Evolutionary conservation across 2,113 vertebrate species (phyloP), one percentile per base, ranked within the genome.

Genomic region (Salvelinus sp.): DNA sequence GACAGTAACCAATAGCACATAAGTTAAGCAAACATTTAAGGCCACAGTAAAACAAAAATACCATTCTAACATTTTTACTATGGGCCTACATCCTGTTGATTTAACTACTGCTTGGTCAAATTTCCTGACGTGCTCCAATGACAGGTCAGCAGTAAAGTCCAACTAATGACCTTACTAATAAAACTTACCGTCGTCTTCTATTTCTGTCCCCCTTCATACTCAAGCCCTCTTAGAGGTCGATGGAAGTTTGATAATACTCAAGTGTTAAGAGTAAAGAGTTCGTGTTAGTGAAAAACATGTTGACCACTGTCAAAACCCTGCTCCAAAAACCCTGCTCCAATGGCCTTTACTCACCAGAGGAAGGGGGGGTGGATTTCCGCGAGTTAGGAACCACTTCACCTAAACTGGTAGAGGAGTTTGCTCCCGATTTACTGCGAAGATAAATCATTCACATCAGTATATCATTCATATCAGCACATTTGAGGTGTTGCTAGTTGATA

Each of bases 311-410:
- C 38, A 44, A 44, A 44, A 7, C 38, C 38, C 30, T 33, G 30
- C 30, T 33, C 30, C 30, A 13, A 62, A n/a, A n/a, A n/a, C 12
- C 18, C 58, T 62, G 58, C n/a, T 62, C n/a, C 58, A 2, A 23
- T n/a, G 20, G 5, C n/a, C 38, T 9, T 2, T 48, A 93, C 96
- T 95, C 92, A 98, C 97, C 96, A 94, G 96, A 98, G 33, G 96
- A 97, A 70, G 97, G 97, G 90, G 97, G 97, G 77, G 97, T 98
- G 3, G 98, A 99, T 92, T 97, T 98, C 88, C 98, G 95, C 76
- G 97, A 99, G 91, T 95, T 98, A 82, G 97, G 94, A 93, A 97
- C 96, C 77, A 98, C 94, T 89, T 99, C 97, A 92, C 97, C 98
- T 94, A 99, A 94, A 94, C 97, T 98, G 85, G 97, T 95, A 77